Conservation (phyloP, 2,797 vertebrate species). For the Sebastes goodei region DNA sequence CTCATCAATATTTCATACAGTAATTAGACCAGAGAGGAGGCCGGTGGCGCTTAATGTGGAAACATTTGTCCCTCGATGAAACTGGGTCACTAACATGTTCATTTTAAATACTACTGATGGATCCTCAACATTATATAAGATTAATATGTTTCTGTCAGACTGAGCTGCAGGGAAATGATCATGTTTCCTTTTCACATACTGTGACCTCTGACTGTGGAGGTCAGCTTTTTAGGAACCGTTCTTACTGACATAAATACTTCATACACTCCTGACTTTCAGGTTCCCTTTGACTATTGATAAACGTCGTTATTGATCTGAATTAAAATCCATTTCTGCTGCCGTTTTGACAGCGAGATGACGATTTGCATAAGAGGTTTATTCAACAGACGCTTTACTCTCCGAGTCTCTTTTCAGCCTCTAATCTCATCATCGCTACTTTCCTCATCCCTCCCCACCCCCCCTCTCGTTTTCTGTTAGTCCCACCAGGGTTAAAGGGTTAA, state of each 20-base stretch:
- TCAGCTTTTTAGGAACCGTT: neutral
- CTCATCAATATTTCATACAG: conserved; percentile 52
- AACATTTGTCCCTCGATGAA: conserved; percentile 22
- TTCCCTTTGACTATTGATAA: neutral
- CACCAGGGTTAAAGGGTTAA: conserved; percentile 66
- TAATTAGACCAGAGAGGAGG: conserved; percentile 14
- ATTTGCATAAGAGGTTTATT: conserved; percentile 52
- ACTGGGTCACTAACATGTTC: conserved; percentile 22
- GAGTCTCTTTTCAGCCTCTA: conserved; percentile 54
- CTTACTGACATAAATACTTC: neutral
- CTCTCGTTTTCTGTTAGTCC: conserved; percentile 30
- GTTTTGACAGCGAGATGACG: neutral
- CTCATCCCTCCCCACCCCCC: neutral
- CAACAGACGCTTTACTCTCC: conserved; percentile 23
- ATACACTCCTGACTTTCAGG: neutral
- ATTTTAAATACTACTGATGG: neutral
- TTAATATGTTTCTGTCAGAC: neutral
- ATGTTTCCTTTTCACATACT: neutral
- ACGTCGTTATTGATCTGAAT: neutral
- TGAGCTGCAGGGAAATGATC: neutral
- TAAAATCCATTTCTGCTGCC: neutral
- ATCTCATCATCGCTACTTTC: conserved; percentile 62
- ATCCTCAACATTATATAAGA: neutral
- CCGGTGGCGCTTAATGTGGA: conserved; percentile 23
- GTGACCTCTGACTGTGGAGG: neutral